Evolutionary conservation across 2,113 vertebrate species (phyloP).

Genomic region (Salvelinus alpinus): DNA sequence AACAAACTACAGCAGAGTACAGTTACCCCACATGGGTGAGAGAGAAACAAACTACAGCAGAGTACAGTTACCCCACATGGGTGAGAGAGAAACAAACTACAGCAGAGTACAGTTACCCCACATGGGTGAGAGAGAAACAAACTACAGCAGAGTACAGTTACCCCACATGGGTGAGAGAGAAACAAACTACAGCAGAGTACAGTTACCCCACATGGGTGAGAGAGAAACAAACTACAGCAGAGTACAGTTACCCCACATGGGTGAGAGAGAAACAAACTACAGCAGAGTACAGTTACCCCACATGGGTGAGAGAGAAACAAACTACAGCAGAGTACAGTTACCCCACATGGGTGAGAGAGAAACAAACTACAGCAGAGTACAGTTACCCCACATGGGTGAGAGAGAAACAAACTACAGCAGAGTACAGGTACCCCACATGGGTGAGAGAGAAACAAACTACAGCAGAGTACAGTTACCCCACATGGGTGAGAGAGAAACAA

Average conservation of each 20-base stretch:
- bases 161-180: constrained; percentile 8
- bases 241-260: neutral
- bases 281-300: neutral
- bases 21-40: neutral
- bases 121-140: constrained; percentile 19
- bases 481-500: constrained; percentile 19
- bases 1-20: constrained; percentile 10
- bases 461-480: neutral
- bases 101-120: neutral
- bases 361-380: constrained; percentile 10
- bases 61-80: neutral
- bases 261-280: constrained; percentile 24
- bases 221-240: constrained; percentile 25
- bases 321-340: neutral
- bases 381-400: neutral
- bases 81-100: constrained; percentile 24
- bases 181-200: constrained; percentile 10
- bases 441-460: constrained; percentile 24
- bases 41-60: constrained; percentile 25
- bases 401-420: constrained; percentile 25
- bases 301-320: constrained; percentile 19
- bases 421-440: neutral
- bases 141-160: neutral
- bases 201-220: neutral
- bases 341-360: constrained; percentile 8